These are phyloP conservation scores for Rhinoderma darwinii DNA, from an alignment of 2,113 vertebrate genomes.

Conservation along the genomic window DNA sequence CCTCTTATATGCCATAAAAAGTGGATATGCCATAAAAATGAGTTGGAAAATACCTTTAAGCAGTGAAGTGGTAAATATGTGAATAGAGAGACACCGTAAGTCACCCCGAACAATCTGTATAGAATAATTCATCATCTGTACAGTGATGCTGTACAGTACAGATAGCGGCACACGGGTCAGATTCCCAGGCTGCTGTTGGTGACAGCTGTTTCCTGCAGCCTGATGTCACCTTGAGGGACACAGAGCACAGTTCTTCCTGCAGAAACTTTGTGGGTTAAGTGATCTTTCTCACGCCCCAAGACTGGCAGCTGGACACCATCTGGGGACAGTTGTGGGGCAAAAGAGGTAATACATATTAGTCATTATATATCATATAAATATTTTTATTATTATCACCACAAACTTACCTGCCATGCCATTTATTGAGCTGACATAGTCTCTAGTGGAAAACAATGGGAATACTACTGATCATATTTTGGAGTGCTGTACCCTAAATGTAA, in stretches of 20 bases:
- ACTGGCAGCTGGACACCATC: slow-evolving; percentile 62
- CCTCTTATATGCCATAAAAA: neutral
- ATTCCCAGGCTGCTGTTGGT: slow-evolving; percentile 69
- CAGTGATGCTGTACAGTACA: slow-evolving; percentile 23
- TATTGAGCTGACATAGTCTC: neutral
- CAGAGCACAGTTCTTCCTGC: slow-evolving; percentile 49
- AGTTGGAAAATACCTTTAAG: neutral
- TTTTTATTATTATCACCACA: neutral
- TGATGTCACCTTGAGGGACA: slow-evolving; percentile 70
- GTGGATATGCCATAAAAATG: too few relatives aligned
- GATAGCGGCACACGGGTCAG: slow-evolving; percentile 62
- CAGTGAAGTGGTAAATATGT: neutral
- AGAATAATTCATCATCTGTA: neutral
- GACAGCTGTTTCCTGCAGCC: slow-evolving; percentile 81
- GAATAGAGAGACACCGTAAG: neutral
- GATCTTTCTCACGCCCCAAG: slow-evolving; percentile 69
- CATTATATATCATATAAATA: neutral
- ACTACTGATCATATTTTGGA: neutral
- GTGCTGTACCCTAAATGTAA: neutral
- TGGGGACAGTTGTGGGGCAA: slow-evolving; percentile 51
- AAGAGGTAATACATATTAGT: neutral
- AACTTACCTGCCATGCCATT: neutral
- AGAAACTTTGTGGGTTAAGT: slow-evolving; percentile 54
- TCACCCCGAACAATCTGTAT: neutral
- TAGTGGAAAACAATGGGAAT: neutral